phyloP scores from a whole-genome alignment of 2,797 vertebrate species.

The Danio choprae region DNA sequence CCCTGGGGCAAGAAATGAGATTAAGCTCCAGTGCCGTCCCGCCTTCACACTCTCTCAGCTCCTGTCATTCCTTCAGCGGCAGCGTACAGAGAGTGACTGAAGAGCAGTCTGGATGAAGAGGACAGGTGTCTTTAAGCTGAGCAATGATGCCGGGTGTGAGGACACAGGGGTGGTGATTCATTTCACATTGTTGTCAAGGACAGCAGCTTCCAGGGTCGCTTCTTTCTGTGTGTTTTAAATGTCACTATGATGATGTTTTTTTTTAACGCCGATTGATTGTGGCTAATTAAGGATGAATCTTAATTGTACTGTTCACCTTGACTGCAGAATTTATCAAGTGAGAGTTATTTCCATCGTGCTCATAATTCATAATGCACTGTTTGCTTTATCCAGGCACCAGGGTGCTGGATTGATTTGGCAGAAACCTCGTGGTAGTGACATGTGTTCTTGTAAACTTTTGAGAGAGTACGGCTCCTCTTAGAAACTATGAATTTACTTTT shows the following conservation, averaged over 20 bases:
- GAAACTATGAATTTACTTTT: slow-evolving; percentile 52
- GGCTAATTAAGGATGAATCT: slow-evolving; percentile 56
- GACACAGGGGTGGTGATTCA: slow-evolving; percentile 11
- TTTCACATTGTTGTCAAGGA: slow-evolving; percentile 45
- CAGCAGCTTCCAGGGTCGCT: slow-evolving; percentile 20
- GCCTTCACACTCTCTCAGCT: slow-evolving; percentile 37
- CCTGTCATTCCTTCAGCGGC: slow-evolving; percentile 38
- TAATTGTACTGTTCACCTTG: slow-evolving; percentile 45
- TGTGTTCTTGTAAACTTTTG: slow-evolving; percentile 52
- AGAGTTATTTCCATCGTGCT: neutral
- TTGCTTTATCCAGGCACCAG: slow-evolving; percentile 30
- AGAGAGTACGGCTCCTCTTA: neutral
- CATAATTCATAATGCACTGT: slow-evolving; percentile 32
- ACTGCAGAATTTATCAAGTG: slow-evolving; percentile 34
- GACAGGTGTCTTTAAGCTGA: slow-evolving; percentile 41
- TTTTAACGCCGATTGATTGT: slow-evolving; percentile 60
- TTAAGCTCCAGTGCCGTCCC: slow-evolving; percentile 52
- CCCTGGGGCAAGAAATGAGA: slow-evolving; percentile 65
- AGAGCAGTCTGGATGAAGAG: slow-evolving; percentile 24
- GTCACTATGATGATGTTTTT: slow-evolving; percentile 44
- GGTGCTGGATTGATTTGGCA: slow-evolving; percentile 8
- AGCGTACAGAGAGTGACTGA: slow-evolving; percentile 25
- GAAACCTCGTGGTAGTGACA: slow-evolving; percentile 21
- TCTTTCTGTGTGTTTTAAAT: slow-evolving; percentile 18
- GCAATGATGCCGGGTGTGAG: slow-evolving; percentile 20